Base-by-base conservation (phyloP, 1,140 invertebrate genomes). In the Philopotamus ludificatus region DNA sequence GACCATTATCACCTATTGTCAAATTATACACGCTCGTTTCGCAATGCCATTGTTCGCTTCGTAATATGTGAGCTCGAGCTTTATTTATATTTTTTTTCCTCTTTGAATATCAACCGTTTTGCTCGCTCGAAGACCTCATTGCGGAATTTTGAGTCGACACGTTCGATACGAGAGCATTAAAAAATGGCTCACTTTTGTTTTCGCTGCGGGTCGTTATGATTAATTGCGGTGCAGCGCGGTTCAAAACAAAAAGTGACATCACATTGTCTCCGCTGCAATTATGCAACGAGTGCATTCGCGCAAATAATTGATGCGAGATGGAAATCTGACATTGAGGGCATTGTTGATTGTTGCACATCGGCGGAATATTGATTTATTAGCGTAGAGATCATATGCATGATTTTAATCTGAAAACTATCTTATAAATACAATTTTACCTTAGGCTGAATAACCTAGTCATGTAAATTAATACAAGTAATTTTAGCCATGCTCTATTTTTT, bases 1-100 rank as follows among this genome's bases (percentile, higher is more conserved):
- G 41, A 49, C 67, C 58, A 68, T 68, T 68, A 68, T 68, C 67
- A 58, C 67, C 67, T 68, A 68, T 68, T 68, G 67, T 68, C 67
- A 54, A 68, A 68, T 68, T 68, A 65, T 68, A 42, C 51, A 65
- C 63, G 66, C 53, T 55, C 42, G 28, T 64, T 60, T 68, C 61
- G 61, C 28, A 64, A 16, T 16, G 55, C 67, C 47, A 68, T 68
- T 68, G 67, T 68, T 34, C 61, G 41, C 23, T 28, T 22, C 22
- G 20, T 51, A 50, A 66, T 66, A 23, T 47, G 53, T 53, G n/a
- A 12, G 25, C 26, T 22, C 16, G 4, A 21, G 9, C 45, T 8
- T 49, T 21, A n/a, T 49, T 1, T 2, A 53, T 9, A 53, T 18
- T 50, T 22, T 26, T 57, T 57, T 58, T 58, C 39, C 20, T 55